Conservation (phyloP, 2,888 invertebrate species). For the Crioceris asparagi region DNA sequence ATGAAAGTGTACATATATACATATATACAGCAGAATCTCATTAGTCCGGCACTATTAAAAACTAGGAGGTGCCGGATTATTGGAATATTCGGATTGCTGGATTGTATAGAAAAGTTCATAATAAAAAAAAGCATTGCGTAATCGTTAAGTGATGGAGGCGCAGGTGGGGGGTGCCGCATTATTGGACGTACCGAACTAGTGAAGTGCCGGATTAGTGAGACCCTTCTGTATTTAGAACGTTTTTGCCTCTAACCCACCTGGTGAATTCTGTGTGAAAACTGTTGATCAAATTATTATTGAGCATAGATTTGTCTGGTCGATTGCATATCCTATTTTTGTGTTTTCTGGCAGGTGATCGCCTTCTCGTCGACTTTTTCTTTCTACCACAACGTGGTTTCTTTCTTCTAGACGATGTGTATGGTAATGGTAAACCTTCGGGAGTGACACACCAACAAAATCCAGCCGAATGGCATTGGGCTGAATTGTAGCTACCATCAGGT, state of each 20-base stretch:
- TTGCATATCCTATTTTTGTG: conserved; percentile 47
- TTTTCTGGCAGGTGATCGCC: conserved; percentile 49
- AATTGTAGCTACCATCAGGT: conserved; percentile 71
- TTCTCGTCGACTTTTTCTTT: conserved; percentile 37
- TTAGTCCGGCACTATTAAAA: too few species aligned
- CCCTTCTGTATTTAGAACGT: too few species aligned
- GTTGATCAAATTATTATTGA: conserved; percentile 76
- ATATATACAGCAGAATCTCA: too few species aligned
- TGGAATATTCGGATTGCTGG: too few species aligned
- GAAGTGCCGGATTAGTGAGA: too few species aligned
- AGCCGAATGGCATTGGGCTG: conserved; percentile 76
- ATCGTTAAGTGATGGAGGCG: too few species aligned
- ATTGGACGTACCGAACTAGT: too few species aligned
- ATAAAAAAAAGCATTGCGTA: too few species aligned
- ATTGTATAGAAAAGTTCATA: too few species aligned
- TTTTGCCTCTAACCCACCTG: conserved; percentile 29
- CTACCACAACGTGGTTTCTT: neutral
- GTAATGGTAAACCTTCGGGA: conserved; percentile 68
- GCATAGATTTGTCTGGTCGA: conserved; percentile 61
- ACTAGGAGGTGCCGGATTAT: too few species aligned
- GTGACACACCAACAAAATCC: conserved; percentile 61
- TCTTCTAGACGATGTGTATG: conserved; percentile 61
- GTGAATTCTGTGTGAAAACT: conserved; percentile 74
- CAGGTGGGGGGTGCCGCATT: too few species aligned
- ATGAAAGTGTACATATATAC: too few species aligned